Evolutionary conservation across 2,888 invertebrate species (phyloP), one percentile per base, ranked within the genome.

Genomic region (Meiosimyza platycephala): DNA sequence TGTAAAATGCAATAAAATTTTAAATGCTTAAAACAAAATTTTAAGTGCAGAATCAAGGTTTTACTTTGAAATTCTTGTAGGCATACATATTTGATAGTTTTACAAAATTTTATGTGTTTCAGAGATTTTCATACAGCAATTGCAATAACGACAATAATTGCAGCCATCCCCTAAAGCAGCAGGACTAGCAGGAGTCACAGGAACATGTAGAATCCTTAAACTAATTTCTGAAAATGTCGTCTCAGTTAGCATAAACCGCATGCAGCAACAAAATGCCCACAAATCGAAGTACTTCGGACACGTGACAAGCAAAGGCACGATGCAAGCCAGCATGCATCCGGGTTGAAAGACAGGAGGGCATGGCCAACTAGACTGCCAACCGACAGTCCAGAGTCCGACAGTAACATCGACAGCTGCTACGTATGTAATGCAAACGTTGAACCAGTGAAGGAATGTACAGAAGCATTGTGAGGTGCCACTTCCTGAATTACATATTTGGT

Each of bases 401-500:
- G n/a, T 22, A 68, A 51, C 68, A 50, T 57, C 68, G 59, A 59
- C 60, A 69, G 69, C 22, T 50, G 40, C 12, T 11, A 40, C 40
- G 9, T 40, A 40, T 9, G 9, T 9, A 40, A 50, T 51, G 64
- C n/a, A 47, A 59, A 15, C 28, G 28, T 40, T 59, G 28, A 69
- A 51, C 2, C 40, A 7, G 40, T 40, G 40, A 40, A 40, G 40
- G 40, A 40, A 40, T 40, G 40, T 40, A 33, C 22, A 22, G 50
- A 22, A 12, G 22, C 18, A 47, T 57, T 12, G 57, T 40, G 59
- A 57, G 40, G 22, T 22, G 50, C 52, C 64, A 51, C 51, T 51
- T 64, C 59, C 54, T 50, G 52, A 60, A 69, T 50, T 60, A 51
- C 69, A 69, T 69, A 69, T 69, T 69, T 69, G 69, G 69, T 60